These are phyloP conservation scores for Archocentrus centrarchus DNA, from an alignment of 2,113 vertebrate genomes.

Conservation along the genomic window DNA sequence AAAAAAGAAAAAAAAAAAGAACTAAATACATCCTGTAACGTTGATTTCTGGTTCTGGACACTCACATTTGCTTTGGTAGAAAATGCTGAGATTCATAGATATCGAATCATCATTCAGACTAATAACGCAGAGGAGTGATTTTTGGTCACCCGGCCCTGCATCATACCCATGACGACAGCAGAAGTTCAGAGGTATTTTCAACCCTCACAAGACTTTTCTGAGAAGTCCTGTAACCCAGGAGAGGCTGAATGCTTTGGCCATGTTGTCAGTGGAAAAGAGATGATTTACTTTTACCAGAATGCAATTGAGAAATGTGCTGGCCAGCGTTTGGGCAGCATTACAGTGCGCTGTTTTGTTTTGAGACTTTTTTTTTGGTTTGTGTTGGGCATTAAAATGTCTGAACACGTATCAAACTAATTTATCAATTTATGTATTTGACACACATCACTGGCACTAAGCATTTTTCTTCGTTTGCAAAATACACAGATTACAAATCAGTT, in stretches of 20 bases:
- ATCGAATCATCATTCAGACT: background rate
- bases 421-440: background rate
- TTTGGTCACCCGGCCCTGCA: background rate
- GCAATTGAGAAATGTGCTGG: slow-evolving; percentile 8
- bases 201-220: background rate
- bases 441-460: background rate
- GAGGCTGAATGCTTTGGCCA: background rate
- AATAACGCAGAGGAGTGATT: background rate
- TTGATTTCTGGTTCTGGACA: background rate
- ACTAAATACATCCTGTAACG: background rate
- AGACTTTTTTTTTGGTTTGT: background rate
- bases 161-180: background rate
- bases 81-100: background rate
- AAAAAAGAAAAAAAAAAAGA: background rate
- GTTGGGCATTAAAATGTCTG: background rate
- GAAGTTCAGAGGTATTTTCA: background rate
- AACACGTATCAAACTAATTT: background rate
- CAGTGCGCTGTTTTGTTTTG: background rate
- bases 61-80: background rate
- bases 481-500: too few relatives aligned
- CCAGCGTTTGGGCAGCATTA: background rate
- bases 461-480: background rate
- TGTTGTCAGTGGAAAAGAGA: background rate
- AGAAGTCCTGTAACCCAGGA: background rate
- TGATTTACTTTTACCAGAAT: slow-evolving; percentile 3